Conservation (phyloP, 2,113 vertebrate species). For the Dipodomys stephensi region DNA sequence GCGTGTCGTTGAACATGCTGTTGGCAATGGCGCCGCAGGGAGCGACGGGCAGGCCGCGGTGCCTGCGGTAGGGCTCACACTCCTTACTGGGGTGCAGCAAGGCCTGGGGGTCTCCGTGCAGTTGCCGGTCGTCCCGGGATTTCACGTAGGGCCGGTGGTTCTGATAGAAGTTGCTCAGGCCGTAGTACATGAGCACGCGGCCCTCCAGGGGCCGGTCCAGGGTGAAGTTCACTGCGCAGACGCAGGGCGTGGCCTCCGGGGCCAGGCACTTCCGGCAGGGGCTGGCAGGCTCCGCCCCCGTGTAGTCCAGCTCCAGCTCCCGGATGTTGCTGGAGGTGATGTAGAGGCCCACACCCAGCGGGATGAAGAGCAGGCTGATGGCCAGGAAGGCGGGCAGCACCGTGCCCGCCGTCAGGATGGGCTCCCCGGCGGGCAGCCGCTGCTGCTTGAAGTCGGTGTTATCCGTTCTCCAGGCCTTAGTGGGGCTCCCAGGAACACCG, state of each 20-base stretch:
- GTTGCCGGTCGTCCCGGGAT: constrained; percentile 96
- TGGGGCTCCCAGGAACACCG: constrained; percentile 70
- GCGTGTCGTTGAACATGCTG: constrained; percentile 97
- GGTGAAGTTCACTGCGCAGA: constrained; percentile 91
- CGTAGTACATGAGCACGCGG: constrained; percentile 97
- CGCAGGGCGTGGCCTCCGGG: constrained; percentile 87
- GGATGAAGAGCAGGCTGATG: constrained; percentile 97
- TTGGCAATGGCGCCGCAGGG: constrained; percentile 98
- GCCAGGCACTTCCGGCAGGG: constrained; percentile 93
- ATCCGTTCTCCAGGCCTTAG: constrained; percentile 91
- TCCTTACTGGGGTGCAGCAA: constrained; percentile 94
- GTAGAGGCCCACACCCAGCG: constrained; percentile 96
- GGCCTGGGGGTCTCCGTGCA: constrained; percentile 91
- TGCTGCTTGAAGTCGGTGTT: constrained; percentile 97
- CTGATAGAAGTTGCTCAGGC: constrained; percentile 98
- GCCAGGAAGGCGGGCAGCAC: constrained; percentile 97
- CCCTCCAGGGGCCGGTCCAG: constrained; percentile 95
- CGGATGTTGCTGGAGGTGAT: constrained; percentile 97
- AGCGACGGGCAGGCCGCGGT: constrained; percentile 91
- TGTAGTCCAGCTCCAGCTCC: constrained; percentile 97
- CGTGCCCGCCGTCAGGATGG: constrained; percentile 96
- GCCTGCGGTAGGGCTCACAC: constrained; percentile 93
- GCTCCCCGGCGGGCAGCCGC: constrained; percentile 96
- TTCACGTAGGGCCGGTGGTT: constrained; percentile 97
- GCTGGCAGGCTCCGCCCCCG: constrained; percentile 90